Evolutionary conservation across 2,113 vertebrate genomes (phyloP).

Genomic region (Pachyramphus minor): DNA sequence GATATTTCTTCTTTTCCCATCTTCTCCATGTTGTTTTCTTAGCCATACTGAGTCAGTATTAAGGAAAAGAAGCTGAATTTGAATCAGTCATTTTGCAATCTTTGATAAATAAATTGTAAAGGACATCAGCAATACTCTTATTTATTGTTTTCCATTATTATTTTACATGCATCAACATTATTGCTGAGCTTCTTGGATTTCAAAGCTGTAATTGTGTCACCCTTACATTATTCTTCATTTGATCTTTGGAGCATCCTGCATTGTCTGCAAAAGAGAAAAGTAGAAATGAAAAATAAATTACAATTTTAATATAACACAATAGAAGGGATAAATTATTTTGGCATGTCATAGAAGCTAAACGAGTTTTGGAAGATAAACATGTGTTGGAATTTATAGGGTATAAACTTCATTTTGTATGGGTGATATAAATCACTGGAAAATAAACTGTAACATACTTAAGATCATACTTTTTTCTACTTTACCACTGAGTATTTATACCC

Average conservation of each 20-base stretch:
- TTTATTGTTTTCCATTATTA: background rate
- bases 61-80: background rate
- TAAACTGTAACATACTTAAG: background rate
- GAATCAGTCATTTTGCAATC: background rate
- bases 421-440: background rate
- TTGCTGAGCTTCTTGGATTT: background rate
- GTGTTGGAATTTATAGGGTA: background rate
- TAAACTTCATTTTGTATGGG: background rate
- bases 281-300: background rate
- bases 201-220: background rate
- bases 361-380: background rate
- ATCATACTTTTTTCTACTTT: background rate
- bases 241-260: background rate
- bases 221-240: background rate
- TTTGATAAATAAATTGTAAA: background rate
- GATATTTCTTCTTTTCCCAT: background rate
- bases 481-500: background rate
- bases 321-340: background rate
- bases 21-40: background rate
- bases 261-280: background rate
- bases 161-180: background rate
- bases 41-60: accelerated
- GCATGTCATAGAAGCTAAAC: background rate
- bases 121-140: background rate
- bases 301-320: background rate